phyloP scores from a whole-genome alignment of 2,888 invertebrate species.

The Ectemnius cavifrons region DNA sequence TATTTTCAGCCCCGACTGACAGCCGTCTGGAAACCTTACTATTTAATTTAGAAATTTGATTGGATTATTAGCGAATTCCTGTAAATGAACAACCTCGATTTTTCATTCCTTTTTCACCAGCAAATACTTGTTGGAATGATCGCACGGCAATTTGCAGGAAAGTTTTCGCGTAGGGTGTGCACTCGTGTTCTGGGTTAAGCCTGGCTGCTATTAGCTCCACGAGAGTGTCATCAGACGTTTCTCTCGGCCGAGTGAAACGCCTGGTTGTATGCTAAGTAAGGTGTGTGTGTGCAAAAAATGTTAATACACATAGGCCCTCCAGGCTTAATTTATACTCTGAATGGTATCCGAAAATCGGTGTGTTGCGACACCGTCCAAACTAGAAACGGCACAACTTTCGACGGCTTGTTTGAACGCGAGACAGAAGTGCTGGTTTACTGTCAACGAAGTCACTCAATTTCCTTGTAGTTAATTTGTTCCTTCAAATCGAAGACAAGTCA shows the following conservation, averaged over 20 bases:
- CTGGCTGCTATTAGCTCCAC: slow-evolving; percentile 24
- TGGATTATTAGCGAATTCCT: no score
- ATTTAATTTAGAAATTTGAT: no score
- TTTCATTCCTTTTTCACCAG: background rate
- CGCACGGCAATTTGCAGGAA: slow-evolving; percentile 30
- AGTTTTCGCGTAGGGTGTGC: slow-evolving; percentile 18
- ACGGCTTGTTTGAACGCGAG: background rate
- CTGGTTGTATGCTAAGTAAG: slow-evolving; percentile 27
- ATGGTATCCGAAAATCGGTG: background rate
- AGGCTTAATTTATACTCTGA: background rate
- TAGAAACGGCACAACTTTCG: slow-evolving; percentile 5
- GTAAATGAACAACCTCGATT: background rate
- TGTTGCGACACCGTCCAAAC: background rate
- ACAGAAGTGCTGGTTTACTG: no score
- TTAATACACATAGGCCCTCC: slow-evolving; percentile 14
- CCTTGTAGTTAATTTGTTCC: no score
- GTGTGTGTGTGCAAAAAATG: slow-evolving; percentile 32
- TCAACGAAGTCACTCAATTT: no score
- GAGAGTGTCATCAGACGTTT: slow-evolving; percentile 33
- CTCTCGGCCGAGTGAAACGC: slow-evolving; percentile 42
- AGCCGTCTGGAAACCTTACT: no score
- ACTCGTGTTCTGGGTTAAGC: slow-evolving; percentile 34
- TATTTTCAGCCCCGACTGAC: background rate
- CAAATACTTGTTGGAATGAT: background rate
- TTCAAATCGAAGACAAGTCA: no score